Percentiles rank a stretch among this genome's conserved stretches.
These are phyloP conservation scores for Cryptocheilus praepositus DNA, from an alignment of 2,888 invertebrate species.

Conservation along the genomic window DNA sequence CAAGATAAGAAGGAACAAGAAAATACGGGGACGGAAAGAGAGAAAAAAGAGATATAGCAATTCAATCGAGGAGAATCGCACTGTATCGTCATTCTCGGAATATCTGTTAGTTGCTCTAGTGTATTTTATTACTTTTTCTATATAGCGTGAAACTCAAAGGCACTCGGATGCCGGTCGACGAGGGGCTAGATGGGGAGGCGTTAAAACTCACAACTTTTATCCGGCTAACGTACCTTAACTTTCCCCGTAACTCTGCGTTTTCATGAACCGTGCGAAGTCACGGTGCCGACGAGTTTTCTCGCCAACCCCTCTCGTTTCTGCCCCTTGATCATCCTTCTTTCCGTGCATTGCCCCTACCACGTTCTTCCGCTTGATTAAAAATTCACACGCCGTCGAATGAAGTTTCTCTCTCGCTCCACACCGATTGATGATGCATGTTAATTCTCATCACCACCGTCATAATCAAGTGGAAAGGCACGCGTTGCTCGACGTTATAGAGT, in stretches of 20 bases:
- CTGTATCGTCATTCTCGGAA: not conserved
- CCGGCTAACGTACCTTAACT: conserved; percentile 40
- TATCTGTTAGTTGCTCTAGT: not conserved
- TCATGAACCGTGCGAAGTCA: conserved; percentile 29
- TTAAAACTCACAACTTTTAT: conserved; percentile 40
- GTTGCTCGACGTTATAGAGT: no score
- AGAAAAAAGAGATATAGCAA: no score
- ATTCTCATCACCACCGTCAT: conserved; percentile 14
- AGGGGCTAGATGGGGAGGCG: conserved; percentile 9
- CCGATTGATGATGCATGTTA: conserved; percentile 30
- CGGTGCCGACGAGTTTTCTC: conserved; percentile 13
- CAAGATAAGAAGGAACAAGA: no score
- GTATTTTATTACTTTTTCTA: conserved; percentile 18
- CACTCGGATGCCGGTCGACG: not conserved
- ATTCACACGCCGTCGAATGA: conserved; percentile 31
- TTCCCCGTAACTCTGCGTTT: conserved; percentile 41
- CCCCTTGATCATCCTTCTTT: no score
- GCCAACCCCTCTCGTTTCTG: no score
- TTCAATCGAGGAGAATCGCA: no score
- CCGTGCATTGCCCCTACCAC: no score
- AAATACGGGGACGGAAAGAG: not conserved
- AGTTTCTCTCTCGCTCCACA: conserved; percentile 29
- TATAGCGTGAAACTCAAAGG: conserved; percentile 32
- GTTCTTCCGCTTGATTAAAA: conserved; percentile 50
- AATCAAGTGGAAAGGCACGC: no score